Evolutionary conservation across 2,797 vertebrate genomes (phyloP).

Genomic region (Hoplostethus mediterraneus): DNA sequence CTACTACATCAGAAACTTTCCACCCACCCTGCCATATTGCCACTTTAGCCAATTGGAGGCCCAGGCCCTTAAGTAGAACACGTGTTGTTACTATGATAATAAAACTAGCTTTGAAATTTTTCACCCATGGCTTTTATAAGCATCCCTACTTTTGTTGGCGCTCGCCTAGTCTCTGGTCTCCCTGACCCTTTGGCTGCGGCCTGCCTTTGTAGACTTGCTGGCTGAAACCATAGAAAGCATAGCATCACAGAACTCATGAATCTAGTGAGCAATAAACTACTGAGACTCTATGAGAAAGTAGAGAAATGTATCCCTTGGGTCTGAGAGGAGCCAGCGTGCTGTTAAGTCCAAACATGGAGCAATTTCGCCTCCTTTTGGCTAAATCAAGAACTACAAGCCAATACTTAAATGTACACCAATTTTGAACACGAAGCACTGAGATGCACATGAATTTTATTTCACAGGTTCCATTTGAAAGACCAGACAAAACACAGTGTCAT

Average conservation of each 20-base stretch:
- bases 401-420: background rate
- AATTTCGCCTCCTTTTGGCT: conserved; percentile 49
- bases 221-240: background rate
- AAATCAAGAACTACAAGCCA: conserved; percentile 47
- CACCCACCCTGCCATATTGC: conserved; percentile 3
- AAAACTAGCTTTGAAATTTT: conserved; percentile 36
- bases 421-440: background rate
- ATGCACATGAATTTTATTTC: conserved; percentile 50
- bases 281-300: conserved; percentile 20
- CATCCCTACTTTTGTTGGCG: conserved; percentile 3
- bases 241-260: background rate
- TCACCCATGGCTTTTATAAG: conserved; percentile 22
- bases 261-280: conserved; percentile 14
- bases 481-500: background rate
- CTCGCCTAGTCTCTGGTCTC: background rate
- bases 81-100: conserved; percentile 2
- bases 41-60: background rate
- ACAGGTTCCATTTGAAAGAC: background rate
- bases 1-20: background rate
- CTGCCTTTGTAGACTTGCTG: conserved; percentile 1
- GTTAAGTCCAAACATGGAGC: conserved; percentile 12
- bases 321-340: background rate
- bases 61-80: conserved; percentile 11
- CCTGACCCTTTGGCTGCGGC: conserved; percentile 12
- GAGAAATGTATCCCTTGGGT: background rate